A percentile compares a stretch with the other conserved stretches of the same genome.
Conservation (phyloP, 2,797 vertebrate genomes). For the Leucoraja ocellata region DNA sequence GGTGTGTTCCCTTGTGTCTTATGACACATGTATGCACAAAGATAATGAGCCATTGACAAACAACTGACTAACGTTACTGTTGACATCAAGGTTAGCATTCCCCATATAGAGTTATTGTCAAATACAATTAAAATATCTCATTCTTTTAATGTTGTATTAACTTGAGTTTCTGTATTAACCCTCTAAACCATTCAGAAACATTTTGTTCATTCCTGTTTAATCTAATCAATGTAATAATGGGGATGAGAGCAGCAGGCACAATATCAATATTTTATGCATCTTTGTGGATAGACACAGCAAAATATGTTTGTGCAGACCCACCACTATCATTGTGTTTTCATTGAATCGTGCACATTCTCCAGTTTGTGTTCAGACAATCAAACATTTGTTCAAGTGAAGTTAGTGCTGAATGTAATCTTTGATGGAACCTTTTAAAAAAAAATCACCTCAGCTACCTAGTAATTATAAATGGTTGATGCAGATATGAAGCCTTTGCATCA, state of each 20-base stretch:
- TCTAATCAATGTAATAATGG: neutral
- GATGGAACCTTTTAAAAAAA: neutral
- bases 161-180: neutral
- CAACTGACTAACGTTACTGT: neutral
- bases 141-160: neutral
- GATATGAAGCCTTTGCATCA: neutral
- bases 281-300: neutral
- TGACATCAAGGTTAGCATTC: neutral
- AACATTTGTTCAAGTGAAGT: neutral
- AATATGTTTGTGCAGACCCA: neutral
- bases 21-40: neutral
- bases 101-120: neutral
- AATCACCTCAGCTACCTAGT: neutral
- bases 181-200: neutral
- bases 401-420: neutral
- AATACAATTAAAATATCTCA: neutral
- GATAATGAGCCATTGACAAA: neutral
- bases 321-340: neutral
- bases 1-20: neutral
- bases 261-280: neutral
- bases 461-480: neutral
- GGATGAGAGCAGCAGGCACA: neutral
- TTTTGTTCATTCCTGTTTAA: neutral
- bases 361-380: neutral
- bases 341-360: neutral